Conservation (phyloP, 2,113 vertebrate genomes). For the Microtus pennsylvanicus region DNA sequence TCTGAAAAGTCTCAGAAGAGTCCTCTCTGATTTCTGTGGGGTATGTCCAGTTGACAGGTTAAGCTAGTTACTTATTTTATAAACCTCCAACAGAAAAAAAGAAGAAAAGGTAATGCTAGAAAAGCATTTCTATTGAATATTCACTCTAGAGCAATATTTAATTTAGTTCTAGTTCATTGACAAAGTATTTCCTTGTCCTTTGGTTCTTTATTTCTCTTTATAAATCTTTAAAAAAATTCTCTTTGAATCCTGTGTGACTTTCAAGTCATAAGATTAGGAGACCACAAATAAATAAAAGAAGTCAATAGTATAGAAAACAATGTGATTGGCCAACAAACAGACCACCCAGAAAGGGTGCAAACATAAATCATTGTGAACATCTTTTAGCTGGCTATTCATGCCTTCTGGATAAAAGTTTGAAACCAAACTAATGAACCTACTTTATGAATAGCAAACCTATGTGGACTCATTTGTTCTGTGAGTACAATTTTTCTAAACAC, state of each 20-base stretch:
- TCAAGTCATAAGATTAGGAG: not conserved
- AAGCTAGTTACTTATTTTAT: not conserved
- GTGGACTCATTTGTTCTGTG: conserved; percentile 49
- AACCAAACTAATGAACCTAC: conserved; percentile 64
- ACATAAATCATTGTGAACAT: conserved; percentile 72
- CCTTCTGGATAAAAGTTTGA: conserved; percentile 57
- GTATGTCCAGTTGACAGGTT: not conserved
- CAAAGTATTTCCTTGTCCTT: not conserved
- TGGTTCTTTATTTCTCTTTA: not conserved
- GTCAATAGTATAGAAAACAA: not conserved
- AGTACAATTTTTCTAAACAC: not conserved
- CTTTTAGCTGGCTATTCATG: conserved; percentile 60
- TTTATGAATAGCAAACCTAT: conserved; percentile 23
- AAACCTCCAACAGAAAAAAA: not conserved
- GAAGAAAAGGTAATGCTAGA: not conserved
- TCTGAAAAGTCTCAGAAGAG: no score
- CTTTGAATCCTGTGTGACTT: not conserved
- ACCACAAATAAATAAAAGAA: conserved; percentile 25
- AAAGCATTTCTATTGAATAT: not conserved
- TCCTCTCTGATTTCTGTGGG: not conserved
- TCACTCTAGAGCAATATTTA: not conserved
- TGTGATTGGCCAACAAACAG: not conserved
- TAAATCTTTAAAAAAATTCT: conserved; percentile 4
- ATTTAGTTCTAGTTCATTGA: not conserved
- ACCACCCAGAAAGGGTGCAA: conserved; percentile 54